These are phyloP conservation scores for Pheosia gnoma DNA, from an alignment of 2,888 invertebrate species.

Conservation along the genomic window DNA sequence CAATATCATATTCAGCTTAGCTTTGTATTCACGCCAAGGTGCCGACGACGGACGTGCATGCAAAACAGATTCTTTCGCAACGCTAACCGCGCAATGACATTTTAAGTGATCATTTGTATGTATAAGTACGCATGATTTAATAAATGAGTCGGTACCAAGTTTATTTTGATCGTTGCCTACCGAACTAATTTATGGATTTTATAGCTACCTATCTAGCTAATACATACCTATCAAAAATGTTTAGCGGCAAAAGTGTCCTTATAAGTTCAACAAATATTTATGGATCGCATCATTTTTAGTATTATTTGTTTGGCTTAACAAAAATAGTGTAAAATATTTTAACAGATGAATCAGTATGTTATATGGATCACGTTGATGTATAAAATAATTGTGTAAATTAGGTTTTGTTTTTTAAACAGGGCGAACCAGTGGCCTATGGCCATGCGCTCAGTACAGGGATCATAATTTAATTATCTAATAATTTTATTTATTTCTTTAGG, in stretches of 20 bases:
- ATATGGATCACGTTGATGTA: no score
- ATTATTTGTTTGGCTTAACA: no score
- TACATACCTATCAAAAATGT: not conserved
- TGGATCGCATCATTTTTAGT: no score
- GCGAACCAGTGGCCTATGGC: no score
- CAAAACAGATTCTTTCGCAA: constrained; percentile 66
- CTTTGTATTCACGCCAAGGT: constrained; percentile 50
- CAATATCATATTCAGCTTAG: constrained; percentile 60
- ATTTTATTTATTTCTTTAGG: no score
- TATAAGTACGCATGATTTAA: not conserved
- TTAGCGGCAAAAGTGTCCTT: constrained; percentile 2
- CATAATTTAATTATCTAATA: no score
- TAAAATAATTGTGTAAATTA: no score
- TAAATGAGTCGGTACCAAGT: constrained; percentile 6
- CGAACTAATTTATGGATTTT: not conserved
- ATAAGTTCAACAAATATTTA: not conserved
- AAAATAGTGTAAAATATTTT: no score
- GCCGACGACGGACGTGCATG: constrained; percentile 61
- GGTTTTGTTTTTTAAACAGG: no score
- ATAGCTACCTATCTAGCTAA: no score
- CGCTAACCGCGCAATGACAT: constrained; percentile 52
- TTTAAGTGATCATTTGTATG: constrained; percentile 33
- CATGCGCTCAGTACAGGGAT: no score
- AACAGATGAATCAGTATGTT: no score
- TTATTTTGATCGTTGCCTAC: constrained; percentile 14